These are phyloP conservation scores for Aleiodes sp. DNA, from an alignment of 1,140 invertebrate genomes.

Conservation along the genomic window DNA sequence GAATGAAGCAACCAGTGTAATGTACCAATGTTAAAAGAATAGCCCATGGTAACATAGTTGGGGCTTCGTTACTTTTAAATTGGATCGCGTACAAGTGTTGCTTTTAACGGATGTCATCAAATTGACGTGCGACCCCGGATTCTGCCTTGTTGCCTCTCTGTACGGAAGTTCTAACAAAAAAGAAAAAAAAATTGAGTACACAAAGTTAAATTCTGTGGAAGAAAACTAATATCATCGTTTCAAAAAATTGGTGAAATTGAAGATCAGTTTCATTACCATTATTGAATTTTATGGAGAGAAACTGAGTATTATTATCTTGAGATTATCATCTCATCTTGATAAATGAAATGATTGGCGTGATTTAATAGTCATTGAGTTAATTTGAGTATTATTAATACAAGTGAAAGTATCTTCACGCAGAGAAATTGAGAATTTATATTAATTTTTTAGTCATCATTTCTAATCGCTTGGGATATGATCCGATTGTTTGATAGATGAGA, in stretches of 20 bases:
- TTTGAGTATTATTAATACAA: not conserved
- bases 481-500: too few relatives aligned
- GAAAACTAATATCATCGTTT: too few relatives aligned
- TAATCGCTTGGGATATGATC: not conserved
- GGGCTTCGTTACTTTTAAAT: conserved; percentile 62
- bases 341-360: not conserved
- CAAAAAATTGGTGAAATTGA: not conserved
- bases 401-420: not conserved
- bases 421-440: not conserved
- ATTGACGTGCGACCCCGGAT: conserved; percentile 64
- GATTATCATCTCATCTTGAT: conserved; percentile 1
- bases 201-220: too few relatives aligned
- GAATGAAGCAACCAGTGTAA: conserved; percentile 38
- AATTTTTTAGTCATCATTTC: too few relatives aligned
- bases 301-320: not conserved
- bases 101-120: conserved; percentile 63
- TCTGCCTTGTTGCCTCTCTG: conserved; percentile 37
- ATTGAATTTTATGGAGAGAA: not conserved
- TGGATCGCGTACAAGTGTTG: conserved; percentile 62
- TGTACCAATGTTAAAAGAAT: conserved; percentile 54
- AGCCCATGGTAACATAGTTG: conserved; percentile 35
- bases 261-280: not conserved
- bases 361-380: not conserved
- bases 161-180: conserved; percentile 36
- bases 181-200: not conserved